Evolutionary conservation across 92 coral and sea anemone genomes (phyloP).

Genomic region (Porites evermanni): DNA sequence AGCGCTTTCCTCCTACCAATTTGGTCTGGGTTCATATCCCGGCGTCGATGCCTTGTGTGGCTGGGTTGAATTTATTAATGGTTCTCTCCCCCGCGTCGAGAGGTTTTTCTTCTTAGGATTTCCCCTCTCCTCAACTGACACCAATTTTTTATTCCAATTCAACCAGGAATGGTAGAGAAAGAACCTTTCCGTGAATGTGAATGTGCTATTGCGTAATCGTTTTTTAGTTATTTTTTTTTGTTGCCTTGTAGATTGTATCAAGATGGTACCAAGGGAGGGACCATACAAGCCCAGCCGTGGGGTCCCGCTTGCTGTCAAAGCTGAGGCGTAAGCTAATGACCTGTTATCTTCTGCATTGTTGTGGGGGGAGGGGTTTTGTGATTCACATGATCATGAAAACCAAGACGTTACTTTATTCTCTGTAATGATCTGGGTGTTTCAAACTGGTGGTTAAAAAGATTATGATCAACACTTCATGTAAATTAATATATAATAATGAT

Average conservation of each 20-base stretch:
- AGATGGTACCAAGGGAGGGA: constrained; percentile 88
- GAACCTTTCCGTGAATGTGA: too few relatives aligned
- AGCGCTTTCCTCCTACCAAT: too few relatives aligned
- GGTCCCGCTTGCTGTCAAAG: constrained; percentile 89
- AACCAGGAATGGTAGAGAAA: too few relatives aligned
- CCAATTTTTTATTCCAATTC: too few relatives aligned
- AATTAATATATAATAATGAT: too few relatives aligned
- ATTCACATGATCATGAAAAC: neutral
- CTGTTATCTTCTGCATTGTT: neutral
- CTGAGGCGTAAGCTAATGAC: constrained; percentile 53
- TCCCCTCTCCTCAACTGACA: too few relatives aligned
- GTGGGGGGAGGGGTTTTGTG: neutral
- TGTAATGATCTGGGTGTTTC: neutral
- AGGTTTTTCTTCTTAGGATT: too few relatives aligned
- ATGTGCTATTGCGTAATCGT: too few relatives aligned
- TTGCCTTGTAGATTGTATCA: constrained; percentile 81
- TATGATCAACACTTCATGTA: neutral
- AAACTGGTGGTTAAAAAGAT: neutral
- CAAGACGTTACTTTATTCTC: neutral
- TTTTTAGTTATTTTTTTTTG: neutral
- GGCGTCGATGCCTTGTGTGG: too few relatives aligned
- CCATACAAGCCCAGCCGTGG: constrained; percentile 97
- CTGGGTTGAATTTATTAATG: too few relatives aligned
- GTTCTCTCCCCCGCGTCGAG: too few relatives aligned
- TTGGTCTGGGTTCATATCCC: too few relatives aligned